phyloP scores from a whole-genome alignment of 2,797 vertebrate species.

The Saxicola maurus region DNA sequence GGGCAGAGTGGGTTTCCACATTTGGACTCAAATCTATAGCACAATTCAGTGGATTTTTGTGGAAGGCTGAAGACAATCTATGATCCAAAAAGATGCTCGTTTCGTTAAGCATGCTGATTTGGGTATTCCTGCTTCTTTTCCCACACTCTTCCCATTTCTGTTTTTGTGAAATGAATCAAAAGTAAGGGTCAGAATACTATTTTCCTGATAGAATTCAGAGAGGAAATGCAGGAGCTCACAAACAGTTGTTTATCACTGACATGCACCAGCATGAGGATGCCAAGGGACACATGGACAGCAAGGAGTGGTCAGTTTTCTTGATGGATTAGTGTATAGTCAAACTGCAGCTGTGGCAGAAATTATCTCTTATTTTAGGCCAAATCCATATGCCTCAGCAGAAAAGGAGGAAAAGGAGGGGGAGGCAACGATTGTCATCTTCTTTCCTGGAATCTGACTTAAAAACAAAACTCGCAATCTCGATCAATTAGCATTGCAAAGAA shows the following conservation, averaged over 20 bases:
- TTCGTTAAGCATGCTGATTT: neutral
- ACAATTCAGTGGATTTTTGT: neutral
- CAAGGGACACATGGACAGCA: neutral
- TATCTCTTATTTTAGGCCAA: neutral
- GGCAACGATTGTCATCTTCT: conserved; percentile 33
- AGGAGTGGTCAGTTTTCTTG: neutral
- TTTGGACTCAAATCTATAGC: neutral
- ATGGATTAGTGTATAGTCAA: neutral
- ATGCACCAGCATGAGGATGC: neutral
- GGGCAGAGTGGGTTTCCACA: neutral
- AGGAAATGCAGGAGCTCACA: neutral
- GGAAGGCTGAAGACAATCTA: neutral
- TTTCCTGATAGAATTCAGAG: neutral
- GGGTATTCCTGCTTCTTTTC: neutral
- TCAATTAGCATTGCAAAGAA: conserved; percentile 66
- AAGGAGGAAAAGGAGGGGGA: neutral
- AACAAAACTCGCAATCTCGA: conserved; percentile 30
- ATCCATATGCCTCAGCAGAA: neutral
- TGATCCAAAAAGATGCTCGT: neutral
- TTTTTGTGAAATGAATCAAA: neutral
- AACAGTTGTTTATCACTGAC: neutral
- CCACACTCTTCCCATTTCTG: neutral
- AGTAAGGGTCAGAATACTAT: neutral
- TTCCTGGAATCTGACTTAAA: conserved; percentile 57
- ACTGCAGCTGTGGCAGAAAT: neutral